phyloP scores from a whole-genome alignment of 64 coral and sea anemone species.

The Montipora sp. region DNA sequence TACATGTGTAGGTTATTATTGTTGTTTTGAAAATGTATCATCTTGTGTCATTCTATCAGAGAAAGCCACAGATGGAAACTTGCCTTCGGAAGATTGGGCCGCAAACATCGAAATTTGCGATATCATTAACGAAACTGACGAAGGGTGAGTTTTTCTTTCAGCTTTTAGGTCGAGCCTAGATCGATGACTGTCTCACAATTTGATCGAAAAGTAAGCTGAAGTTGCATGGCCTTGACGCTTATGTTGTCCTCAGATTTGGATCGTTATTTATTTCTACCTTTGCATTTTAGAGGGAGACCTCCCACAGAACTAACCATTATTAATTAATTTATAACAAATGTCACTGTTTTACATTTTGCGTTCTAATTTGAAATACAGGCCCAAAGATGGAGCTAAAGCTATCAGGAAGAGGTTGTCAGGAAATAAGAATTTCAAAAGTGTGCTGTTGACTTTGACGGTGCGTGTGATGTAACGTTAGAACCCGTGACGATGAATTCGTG shows the following conservation, averaged over 20 bases:
- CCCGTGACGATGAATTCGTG: background rate
- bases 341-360: background rate
- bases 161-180: background rate
- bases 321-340: background rate
- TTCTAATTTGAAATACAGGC: constrained; percentile 26
- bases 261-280: background rate
- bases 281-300: background rate
- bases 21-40: too few relatives aligned
- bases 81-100: constrained; percentile 99
- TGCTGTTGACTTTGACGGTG: constrained; percentile 95
- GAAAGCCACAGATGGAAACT: constrained; percentile 86
- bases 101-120: constrained; percentile 99
- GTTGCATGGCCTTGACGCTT: too few relatives aligned
- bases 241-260: too few relatives aligned
- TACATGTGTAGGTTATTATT: too few relatives aligned
- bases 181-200: background rate
- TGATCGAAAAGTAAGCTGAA: background rate
- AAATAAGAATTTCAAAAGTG: constrained; percentile 95
- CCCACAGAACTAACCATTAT: background rate
- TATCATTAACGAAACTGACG: constrained; percentile 99
- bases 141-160: constrained; percentile 74
- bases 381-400: constrained; percentile 96
- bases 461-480: background rate
- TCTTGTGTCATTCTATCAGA: constrained; percentile 58
- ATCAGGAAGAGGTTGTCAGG: constrained; percentile 82